Evolutionary conservation across 2,888 invertebrate genomes (phyloP).

Genomic region (Erebia ligea): DNA sequence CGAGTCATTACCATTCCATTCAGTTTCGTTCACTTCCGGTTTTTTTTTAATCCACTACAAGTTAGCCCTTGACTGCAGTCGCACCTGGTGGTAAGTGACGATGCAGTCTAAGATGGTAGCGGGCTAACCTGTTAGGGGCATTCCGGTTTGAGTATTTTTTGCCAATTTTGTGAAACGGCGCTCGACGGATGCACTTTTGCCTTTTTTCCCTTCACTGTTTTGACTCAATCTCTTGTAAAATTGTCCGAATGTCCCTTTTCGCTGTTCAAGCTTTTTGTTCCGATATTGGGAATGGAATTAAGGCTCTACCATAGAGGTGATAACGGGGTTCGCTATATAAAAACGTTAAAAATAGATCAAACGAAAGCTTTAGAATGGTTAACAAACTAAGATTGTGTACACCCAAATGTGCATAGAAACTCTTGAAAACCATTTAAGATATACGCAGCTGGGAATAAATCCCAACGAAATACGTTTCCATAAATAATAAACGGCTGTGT

Average conservation of each 20-base stretch:
- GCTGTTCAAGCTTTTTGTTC: background rate
- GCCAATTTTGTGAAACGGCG: conserved; percentile 24
- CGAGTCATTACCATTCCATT: conserved; percentile 48
- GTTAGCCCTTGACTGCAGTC: no score
- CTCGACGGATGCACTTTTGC: background rate
- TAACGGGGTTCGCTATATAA: background rate
- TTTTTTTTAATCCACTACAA: no score
- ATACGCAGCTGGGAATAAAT: no score
- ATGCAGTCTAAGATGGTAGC: no score
- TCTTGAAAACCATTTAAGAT: no score
- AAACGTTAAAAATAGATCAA: background rate
- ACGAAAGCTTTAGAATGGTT: no score
- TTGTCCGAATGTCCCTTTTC: background rate
- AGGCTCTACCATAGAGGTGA: background rate
- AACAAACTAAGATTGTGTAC: no score
- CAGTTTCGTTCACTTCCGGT: conserved; percentile 34
- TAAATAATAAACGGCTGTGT: background rate
- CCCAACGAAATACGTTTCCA: no score
- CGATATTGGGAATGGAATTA: background rate
- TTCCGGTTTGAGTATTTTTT: conserved; percentile 34
- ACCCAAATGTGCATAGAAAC: no score
- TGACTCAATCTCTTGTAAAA: conserved; percentile 17
- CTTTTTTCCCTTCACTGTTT: conserved; percentile 5
- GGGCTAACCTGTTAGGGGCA: no score
- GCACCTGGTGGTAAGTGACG: no score